Evolutionary conservation across 2,797 vertebrate genomes (phyloP).

Genomic region (Girardinus metallicus): DNA sequence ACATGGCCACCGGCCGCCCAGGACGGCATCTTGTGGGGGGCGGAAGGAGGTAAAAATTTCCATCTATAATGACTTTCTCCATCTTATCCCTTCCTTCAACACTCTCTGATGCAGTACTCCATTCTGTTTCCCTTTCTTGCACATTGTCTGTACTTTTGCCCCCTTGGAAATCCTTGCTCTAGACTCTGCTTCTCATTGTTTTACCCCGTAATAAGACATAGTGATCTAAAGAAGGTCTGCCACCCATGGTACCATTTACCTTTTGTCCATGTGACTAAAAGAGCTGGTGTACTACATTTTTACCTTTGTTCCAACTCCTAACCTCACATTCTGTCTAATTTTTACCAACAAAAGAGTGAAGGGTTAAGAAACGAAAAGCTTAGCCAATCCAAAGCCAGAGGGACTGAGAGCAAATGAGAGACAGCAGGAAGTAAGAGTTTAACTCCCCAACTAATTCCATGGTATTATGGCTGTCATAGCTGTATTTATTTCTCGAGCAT

Average conservation of each 20-base stretch:
- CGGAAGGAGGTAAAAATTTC: slow-evolving; percentile 45
- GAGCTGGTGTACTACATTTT: slow-evolving; percentile 29
- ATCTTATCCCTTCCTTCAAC: not conserved
- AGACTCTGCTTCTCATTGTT: slow-evolving; percentile 14
- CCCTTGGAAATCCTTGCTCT: not conserved
- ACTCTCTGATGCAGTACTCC: not conserved
- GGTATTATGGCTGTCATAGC: slow-evolving; percentile 60
- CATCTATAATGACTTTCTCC: slow-evolving; percentile 57
- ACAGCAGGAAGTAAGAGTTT: slow-evolving; percentile 49
- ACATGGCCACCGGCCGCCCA: no score
- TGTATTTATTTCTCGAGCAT: slow-evolving; percentile 50
- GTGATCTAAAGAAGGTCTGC: slow-evolving; percentile 57
- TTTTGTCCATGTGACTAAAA: slow-evolving; percentile 14
- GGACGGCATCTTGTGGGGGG: no score
- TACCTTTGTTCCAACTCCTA: slow-evolving; percentile 18
- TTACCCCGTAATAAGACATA: slow-evolving; percentile 23
- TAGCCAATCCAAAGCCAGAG: slow-evolving; percentile 5
- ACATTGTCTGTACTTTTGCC: slow-evolving; percentile 8
- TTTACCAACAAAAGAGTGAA: slow-evolving; percentile 14
- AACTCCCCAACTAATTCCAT: slow-evolving; percentile 59
- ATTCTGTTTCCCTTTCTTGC: slow-evolving; percentile 13
- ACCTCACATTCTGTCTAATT: slow-evolving; percentile 33
- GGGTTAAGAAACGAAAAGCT: slow-evolving; percentile 13
- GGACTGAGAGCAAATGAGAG: slow-evolving; percentile 26
- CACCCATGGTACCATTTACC: slow-evolving; percentile 50